These are phyloP conservation scores for Elaphurus davidianus DNA, from an alignment of 2,113 vertebrate species.

Conservation along the genomic window DNA sequence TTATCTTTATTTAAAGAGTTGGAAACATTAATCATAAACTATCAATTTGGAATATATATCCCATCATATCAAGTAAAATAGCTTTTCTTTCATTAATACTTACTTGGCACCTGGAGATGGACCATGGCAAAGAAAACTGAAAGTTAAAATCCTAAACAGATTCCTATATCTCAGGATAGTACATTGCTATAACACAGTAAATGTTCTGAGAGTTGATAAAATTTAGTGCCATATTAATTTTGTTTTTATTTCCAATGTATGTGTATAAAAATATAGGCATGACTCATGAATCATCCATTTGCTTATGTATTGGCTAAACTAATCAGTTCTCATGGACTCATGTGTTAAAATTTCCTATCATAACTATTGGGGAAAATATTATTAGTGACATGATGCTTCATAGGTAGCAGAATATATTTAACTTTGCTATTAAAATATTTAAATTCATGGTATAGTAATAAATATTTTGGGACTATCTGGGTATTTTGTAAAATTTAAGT, in stretches of 20 bases:
- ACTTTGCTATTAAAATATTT: background rate
- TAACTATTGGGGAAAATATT: background rate
- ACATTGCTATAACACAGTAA: background rate
- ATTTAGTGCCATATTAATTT: background rate
- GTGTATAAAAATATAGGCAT: background rate
- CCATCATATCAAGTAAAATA: background rate
- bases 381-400: background rate
- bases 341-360: background rate
- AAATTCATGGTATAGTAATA: background rate
- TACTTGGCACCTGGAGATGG: background rate
- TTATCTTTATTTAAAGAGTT: background rate
- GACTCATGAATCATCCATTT: background rate
- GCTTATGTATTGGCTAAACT: background rate
- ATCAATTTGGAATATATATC: background rate
- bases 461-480: background rate
- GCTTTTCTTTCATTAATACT: background rate
- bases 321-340: background rate
- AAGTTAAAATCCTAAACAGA: background rate
- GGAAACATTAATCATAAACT: background rate
- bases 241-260: background rate
- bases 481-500: background rate
- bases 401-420: background rate
- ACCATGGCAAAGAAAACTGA: background rate
- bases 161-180: background rate
- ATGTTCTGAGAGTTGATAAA: background rate